These are phyloP conservation scores for Lindbergichthys nudifrons DNA, from an alignment of 2,797 vertebrate genomes.

Conservation along the genomic window DNA sequence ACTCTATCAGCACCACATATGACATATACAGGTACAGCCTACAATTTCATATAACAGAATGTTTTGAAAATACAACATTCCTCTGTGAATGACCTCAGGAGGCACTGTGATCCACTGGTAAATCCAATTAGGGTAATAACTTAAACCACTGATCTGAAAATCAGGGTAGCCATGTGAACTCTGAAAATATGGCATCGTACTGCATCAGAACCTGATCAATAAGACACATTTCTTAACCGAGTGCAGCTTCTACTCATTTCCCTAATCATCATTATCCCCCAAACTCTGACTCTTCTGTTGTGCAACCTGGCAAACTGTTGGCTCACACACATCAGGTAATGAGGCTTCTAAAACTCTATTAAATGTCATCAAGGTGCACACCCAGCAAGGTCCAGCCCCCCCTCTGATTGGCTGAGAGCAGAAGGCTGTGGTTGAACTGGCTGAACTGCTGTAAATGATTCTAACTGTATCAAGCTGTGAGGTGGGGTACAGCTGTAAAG, in stretches of 20 bases:
- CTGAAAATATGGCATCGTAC: background rate
- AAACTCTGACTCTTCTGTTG: slow-evolving; percentile 1
- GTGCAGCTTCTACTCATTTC: slow-evolving; percentile 14
- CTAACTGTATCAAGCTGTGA: slow-evolving; percentile 22
- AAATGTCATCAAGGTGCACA: slow-evolving; percentile 30
- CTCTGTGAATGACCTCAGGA: background rate
- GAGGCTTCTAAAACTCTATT: slow-evolving; percentile 17
- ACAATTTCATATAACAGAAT: background rate
- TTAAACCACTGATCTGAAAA: slow-evolving; percentile 1
- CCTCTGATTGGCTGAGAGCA: slow-evolving; percentile 18
- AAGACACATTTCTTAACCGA: slow-evolving; percentile 1
- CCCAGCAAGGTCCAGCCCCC: background rate
- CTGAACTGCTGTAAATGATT: slow-evolving; percentile 29
- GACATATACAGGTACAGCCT: background rate
- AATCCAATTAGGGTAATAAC: slow-evolving; percentile 1
- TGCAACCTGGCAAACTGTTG: slow-evolving; percentile 3
- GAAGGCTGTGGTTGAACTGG: slow-evolving; percentile 26
- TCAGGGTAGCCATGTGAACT: background rate
- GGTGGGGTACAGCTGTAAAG: slow-evolving; percentile 26
- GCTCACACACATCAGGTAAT: background rate
- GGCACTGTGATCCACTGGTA: background rate
- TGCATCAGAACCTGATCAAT: background rate
- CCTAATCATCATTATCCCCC: slow-evolving; percentile 12
- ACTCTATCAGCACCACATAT: background rate
- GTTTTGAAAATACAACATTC: background rate